Percentiles rank a stretch among this genome's conserved stretches.
These are phyloP conservation scores for Enteromius afrohamiltoni DNA, from an alignment of 2,797 vertebrate genomes.

Conservation along the genomic window DNA sequence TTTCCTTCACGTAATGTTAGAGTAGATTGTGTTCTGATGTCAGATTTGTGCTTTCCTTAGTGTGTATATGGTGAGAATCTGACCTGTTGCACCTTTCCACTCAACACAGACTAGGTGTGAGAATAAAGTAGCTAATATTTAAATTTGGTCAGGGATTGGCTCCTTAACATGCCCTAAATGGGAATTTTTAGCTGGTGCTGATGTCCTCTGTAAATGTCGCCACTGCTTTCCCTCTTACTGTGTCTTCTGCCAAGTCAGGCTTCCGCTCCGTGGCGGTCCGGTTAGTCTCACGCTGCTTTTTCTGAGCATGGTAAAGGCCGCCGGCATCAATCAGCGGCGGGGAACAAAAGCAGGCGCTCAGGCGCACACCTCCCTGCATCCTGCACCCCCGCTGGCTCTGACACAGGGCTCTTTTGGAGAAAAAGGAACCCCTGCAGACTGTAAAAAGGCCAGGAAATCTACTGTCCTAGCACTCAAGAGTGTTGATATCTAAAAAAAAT, in stretches of 20 bases:
- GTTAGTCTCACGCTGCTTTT: slow-evolving; percentile 53
- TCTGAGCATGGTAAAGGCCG: slow-evolving; percentile 58
- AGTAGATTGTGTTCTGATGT: slow-evolving; percentile 3
- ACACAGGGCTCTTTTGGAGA: slow-evolving; percentile 57
- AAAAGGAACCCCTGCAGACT: slow-evolving; percentile 50
- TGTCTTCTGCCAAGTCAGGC: slow-evolving; percentile 55
- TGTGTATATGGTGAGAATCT: not conserved
- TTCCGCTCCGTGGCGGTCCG: slow-evolving; percentile 60
- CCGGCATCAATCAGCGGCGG: slow-evolving; percentile 55
- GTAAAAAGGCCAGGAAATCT: slow-evolving; percentile 58
- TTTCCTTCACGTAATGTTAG: not conserved
- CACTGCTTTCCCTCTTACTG: slow-evolving; percentile 53
- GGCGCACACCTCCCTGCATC: slow-evolving; percentile 54
- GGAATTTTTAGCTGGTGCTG: slow-evolving; percentile 41
- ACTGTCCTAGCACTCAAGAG: slow-evolving; percentile 48
- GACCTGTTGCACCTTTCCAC: slow-evolving; percentile 3
- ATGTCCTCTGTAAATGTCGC: slow-evolving; percentile 61
- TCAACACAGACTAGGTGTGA: not conserved
- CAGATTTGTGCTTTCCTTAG: not conserved
- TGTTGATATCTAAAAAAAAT: slow-evolving; percentile 35
- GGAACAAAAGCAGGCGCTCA: slow-evolving; percentile 57
- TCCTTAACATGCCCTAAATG: slow-evolving; percentile 37
- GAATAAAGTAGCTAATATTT: slow-evolving; percentile 5
- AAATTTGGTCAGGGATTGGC: slow-evolving; percentile 14
- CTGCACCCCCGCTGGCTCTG: slow-evolving; percentile 52